These are phyloP conservation scores for Hecatera dysodea DNA, from an alignment of 2,888 invertebrate genomes.

Conservation along the genomic window DNA sequence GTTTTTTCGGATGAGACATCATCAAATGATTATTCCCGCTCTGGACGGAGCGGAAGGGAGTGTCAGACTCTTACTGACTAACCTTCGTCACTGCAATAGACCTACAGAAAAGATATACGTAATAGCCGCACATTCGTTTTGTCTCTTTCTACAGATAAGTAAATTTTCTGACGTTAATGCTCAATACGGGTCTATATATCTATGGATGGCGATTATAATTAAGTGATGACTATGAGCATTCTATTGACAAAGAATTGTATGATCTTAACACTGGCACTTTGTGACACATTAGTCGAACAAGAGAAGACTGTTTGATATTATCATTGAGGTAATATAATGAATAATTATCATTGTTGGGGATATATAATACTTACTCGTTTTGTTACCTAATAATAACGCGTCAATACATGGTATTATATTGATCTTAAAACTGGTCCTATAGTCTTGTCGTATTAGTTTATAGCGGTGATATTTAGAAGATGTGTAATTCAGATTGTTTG, in stretches of 20 bases:
- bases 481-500: background rate
- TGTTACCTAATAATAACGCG: background rate
- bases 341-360: conserved; percentile 23
- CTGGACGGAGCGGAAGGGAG: too few relatives aligned
- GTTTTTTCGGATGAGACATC: too few relatives aligned
- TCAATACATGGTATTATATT: background rate
- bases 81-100: background rate
- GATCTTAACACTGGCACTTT: conserved; percentile 18
- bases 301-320: conserved; percentile 18
- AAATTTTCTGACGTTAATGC: background rate
- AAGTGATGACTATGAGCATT: conserved; percentile 6
- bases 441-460: background rate
- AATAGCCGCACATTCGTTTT: background rate
- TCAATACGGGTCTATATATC: background rate
- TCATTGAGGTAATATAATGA: conserved; percentile 10
- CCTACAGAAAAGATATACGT: background rate
- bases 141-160: background rate
- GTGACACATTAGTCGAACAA: conserved; percentile 34
- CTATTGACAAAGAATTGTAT: conserved; percentile 28
- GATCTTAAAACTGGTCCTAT: background rate
- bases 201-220: conserved; percentile 28
- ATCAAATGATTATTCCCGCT: too few relatives aligned
- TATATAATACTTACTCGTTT: conserved; percentile 22
- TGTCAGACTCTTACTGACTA: too few relatives aligned
- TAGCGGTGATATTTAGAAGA: background rate